Percentiles rank a stretch among this genome's conserved stretches.
Conservation (phyloP, 2,888 invertebrate species). For the Leptarthrus brevirostris region DNA sequence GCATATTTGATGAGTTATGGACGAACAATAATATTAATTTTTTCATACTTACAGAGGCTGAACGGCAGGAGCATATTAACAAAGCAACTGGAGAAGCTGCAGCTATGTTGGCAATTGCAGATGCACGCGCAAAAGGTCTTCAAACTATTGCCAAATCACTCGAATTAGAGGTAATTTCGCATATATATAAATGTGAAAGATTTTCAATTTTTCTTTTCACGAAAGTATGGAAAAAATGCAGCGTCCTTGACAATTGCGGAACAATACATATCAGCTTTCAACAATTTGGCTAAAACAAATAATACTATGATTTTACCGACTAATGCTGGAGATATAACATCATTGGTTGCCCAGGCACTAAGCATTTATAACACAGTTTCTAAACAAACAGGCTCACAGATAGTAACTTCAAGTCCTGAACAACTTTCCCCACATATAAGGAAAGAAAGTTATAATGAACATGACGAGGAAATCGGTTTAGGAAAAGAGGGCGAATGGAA, state of each 20-base stretch:
- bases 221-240: constrained; percentile 89
- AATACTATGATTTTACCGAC: constrained; percentile 95
- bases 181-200: background rate
- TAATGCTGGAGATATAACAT: constrained; percentile 75
- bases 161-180: constrained; percentile 50
- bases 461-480: too few relatives aligned
- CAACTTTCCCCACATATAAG: too few relatives aligned
- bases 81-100: constrained; percentile 92
- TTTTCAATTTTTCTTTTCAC: constrained; percentile 57
- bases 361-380: constrained; percentile 64
- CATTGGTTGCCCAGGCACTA: constrained; percentile 64
- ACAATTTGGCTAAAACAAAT: constrained; percentile 89
- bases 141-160: constrained; percentile 78
- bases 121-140: constrained; percentile 88
- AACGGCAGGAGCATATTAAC: constrained; percentile 93
- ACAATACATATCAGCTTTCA: constrained; percentile 94
- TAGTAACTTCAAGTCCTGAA: background rate
- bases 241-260: constrained; percentile 94
- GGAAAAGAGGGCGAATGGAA: too few relatives aligned
- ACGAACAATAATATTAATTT: too few relatives aligned
- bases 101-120: constrained; percentile 90
- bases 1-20: too few relatives aligned
- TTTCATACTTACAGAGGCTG: constrained; percentile 85
- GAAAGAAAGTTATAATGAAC: too few relatives aligned
- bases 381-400: constrained; percentile 35